Base-by-base conservation (phyloP, 1,140 invertebrate species). In the Drosophila tsacasi region DNA sequence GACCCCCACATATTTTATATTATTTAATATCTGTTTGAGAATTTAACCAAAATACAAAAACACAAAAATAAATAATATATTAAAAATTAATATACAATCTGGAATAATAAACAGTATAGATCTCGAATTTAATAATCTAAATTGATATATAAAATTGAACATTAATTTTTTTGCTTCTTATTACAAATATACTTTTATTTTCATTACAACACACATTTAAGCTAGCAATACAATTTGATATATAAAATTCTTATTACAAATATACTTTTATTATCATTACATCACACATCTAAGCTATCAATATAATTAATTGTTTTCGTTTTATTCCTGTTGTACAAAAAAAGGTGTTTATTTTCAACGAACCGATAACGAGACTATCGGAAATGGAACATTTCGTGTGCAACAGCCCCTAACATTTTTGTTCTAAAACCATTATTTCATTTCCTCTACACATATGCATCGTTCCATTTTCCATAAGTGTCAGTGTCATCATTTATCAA, bases 401-500 rank as follows among this genome's bases (percentile, higher is more conserved):
- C 19, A 47, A 59, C 52, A 46, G 52, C 66, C 76, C 59, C 42
- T 46, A 42, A 72, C 15, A 59, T 59, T 79, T 72, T 52, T 50
- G 75, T 79, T 79, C 66, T 77, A 69, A 77, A 78, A 62, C 75
- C 76, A 79, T 78, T 78, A 77, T 79, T 79, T 79, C 76, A 78
- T 52, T 78, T 79, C 66, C 50, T 69, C 66, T 64, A 52, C 58
- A 63, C 76, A 58, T 49, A 59, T 76, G 71, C 74, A 79, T 79
- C 66, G 76, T 79, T 79, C 76, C 76, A 77, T 79, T 79, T 78
- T 79, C 75, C 76, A 71, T 72, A 77, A 79, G 76, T 79, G 76
- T 79, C 76, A 79, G 75, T 79, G 76, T 79, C 76, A 79, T 78
- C 66, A 79, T 78, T 79, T 79, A 74, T 74, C 71, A 79, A 79